Percentiles rank a stretch among this genome's conserved stretches.
Evolutionary conservation across 2,888 invertebrate species (phyloP).

Genomic region (Zele albiditarsus): DNA sequence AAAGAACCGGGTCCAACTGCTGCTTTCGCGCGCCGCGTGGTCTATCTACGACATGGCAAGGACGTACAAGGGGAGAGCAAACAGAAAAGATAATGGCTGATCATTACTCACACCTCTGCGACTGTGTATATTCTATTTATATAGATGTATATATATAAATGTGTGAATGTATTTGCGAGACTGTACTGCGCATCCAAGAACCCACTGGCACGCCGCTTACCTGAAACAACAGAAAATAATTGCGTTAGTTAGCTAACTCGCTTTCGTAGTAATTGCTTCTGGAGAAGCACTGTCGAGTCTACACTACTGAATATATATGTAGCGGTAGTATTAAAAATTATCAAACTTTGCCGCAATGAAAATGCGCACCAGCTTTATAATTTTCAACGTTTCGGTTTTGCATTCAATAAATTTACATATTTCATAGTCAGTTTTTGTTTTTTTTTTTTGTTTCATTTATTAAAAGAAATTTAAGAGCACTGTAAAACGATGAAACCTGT

Average conservation of each 20-base stretch:
- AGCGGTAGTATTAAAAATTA: conserved; percentile 33
- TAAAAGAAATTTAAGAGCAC: neutral
- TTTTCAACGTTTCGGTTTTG: conserved; percentile 29
- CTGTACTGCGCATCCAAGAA: conserved; percentile 38
- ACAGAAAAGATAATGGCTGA: conserved; percentile 64
- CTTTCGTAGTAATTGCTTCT: conserved; percentile 43
- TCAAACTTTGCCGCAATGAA: conserved; percentile 28
- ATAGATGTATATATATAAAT: neutral
- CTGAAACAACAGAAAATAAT: conserved; percentile 67
- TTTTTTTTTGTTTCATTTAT: too few relatives aligned
- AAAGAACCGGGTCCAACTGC: conserved; percentile 35
- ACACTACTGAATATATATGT: too few relatives aligned
- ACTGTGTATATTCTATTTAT: conserved; percentile 27
- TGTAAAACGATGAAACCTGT: neutral
- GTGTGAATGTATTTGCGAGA: neutral
- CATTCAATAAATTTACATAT: conserved; percentile 36
- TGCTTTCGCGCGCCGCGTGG: conserved; percentile 44
- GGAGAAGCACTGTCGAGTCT: conserved; percentile 10
- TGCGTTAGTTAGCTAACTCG: conserved; percentile 57
- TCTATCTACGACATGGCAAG: conserved; percentile 52
- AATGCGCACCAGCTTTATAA: conserved; percentile 26
- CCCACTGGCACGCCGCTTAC: conserved; percentile 58
- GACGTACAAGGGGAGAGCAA: conserved; percentile 58
- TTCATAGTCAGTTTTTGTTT: conserved; percentile 13
- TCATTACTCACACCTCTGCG: conserved; percentile 62